These are phyloP conservation scores for Metridium senile DNA, from an alignment of 92 coral and sea anemone species.

Conservation along the genomic window DNA sequence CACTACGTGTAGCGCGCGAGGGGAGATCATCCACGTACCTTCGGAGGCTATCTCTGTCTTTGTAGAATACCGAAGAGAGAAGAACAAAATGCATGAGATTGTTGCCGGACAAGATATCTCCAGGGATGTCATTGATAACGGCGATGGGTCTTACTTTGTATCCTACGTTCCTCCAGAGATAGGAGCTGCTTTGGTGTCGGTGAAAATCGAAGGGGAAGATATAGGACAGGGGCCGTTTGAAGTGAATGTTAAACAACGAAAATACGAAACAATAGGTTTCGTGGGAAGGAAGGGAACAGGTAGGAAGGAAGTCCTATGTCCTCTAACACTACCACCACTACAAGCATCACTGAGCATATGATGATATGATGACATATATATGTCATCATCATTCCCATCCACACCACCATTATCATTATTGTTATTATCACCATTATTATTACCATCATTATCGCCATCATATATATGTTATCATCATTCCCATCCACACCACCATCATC, in stretches of 20 bases:
- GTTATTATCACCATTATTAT: too few relatives aligned
- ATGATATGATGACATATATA: too few relatives aligned
- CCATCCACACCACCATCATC: too few relatives aligned
- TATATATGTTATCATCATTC: too few relatives aligned
- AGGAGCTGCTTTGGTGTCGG: slow-evolving; percentile 15
- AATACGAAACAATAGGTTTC: slow-evolving; percentile 7
- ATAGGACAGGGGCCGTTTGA: slow-evolving; percentile 22
- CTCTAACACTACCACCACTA: too few relatives aligned
- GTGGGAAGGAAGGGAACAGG: slow-evolving; percentile 26
- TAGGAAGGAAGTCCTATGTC: too few relatives aligned
- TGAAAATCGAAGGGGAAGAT: slow-evolving; percentile 25
- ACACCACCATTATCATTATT: too few relatives aligned
- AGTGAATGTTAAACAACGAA: slow-evolving; percentile 12
- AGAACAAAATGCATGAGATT: not conserved
- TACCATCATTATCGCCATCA: too few relatives aligned
- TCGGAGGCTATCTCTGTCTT: slow-evolving; percentile 10
- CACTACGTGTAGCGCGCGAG: slow-evolving; percentile 10
- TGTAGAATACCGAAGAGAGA: slow-evolving; percentile 9
- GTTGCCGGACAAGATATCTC: slow-evolving; percentile 18
- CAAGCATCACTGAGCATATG: too few relatives aligned
- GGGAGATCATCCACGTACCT: slow-evolving; percentile 30
- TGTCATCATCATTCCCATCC: too few relatives aligned
- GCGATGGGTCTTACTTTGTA: slow-evolving; percentile 31
- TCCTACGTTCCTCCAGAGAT: slow-evolving; percentile 6
- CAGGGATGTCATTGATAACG: slow-evolving; percentile 7